Evolutionary conservation across 2,113 vertebrate genomes (phyloP).

Genomic region (Propithecus coquereli): DNA sequence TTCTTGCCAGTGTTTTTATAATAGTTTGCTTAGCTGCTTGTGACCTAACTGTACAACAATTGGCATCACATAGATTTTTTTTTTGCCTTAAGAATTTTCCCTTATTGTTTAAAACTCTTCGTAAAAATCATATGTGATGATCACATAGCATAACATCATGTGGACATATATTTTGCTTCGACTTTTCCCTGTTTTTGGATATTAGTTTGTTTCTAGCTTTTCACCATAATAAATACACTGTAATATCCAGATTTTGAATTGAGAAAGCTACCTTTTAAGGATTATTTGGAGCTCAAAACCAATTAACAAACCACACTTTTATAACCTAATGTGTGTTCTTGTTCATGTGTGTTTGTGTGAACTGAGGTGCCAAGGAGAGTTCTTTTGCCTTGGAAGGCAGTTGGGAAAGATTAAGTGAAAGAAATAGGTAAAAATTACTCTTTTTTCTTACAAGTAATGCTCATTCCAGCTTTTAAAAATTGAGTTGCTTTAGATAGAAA

Average conservation of each 20-base stretch:
- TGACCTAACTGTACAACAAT: background rate
- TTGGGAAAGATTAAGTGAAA: background rate
- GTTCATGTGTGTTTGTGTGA: background rate
- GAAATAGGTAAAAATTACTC: background rate
- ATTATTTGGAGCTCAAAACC: background rate
- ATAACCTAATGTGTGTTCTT: background rate
- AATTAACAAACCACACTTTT: constrained; percentile 7
- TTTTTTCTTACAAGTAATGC: background rate
- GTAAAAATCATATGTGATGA: background rate
- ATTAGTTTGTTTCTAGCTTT: background rate
- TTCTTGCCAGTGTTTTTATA: background rate
- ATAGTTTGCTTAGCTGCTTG: background rate
- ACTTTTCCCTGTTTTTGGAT: background rate
- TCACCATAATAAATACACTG: background rate
- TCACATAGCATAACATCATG: background rate
- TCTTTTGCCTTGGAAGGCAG: background rate
- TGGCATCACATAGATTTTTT: background rate
- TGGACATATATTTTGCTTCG: background rate
- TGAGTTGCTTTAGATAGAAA: background rate
- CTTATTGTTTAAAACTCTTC: background rate
- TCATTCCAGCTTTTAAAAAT: background rate
- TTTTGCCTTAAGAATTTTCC: background rate
- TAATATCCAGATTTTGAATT: background rate
- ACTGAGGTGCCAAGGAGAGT: background rate
- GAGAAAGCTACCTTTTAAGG: background rate